phyloP scores from a whole-genome alignment of 2,797 vertebrate species.

The Coregonus suidteri region DNA sequence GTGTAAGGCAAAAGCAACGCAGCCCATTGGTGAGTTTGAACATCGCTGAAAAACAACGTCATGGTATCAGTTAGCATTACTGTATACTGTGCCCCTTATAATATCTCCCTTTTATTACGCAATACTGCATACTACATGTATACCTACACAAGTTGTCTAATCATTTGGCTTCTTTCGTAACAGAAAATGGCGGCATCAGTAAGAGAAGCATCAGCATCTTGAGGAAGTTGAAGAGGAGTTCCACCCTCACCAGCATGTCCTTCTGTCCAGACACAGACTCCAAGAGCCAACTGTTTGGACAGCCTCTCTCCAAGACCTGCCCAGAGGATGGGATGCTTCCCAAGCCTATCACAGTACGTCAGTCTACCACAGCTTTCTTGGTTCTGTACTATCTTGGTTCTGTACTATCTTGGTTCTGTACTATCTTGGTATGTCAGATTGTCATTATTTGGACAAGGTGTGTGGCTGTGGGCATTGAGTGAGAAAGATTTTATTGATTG shows the following conservation, averaged over 20 bases:
- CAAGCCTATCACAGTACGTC: slow-evolving; percentile 82
- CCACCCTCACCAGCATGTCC: slow-evolving; percentile 59
- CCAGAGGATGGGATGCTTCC: slow-evolving; percentile 78
- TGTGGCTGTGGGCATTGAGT: not conserved
- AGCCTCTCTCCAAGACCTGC: slow-evolving; percentile 80
- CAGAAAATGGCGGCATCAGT: slow-evolving; percentile 73
- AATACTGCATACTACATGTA: not conserved
- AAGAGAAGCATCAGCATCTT: slow-evolving; percentile 79
- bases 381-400: not conserved
- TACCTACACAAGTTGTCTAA: slow-evolving; percentile 25
- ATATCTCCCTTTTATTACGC: not conserved
- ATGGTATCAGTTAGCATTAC: not conserved
- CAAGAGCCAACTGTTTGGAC: slow-evolving; percentile 83
- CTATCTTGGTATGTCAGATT: not conserved
- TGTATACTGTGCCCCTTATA: not conserved
- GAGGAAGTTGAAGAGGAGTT: slow-evolving; percentile 75
- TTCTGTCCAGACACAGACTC: slow-evolving; percentile 55
- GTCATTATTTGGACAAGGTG: not conserved
- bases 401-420: not conserved
- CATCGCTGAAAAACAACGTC: slow-evolving; percentile 20
- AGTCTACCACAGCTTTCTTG: not conserved
- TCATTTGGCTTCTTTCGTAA: slow-evolving; percentile 33
- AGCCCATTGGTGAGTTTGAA: slow-evolving; percentile 86
- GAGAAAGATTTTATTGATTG: not conserved
- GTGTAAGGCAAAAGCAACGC: slow-evolving; percentile 71